Conservation (phyloP, 2,797 vertebrate species). For the Podarcis siculus region DNA sequence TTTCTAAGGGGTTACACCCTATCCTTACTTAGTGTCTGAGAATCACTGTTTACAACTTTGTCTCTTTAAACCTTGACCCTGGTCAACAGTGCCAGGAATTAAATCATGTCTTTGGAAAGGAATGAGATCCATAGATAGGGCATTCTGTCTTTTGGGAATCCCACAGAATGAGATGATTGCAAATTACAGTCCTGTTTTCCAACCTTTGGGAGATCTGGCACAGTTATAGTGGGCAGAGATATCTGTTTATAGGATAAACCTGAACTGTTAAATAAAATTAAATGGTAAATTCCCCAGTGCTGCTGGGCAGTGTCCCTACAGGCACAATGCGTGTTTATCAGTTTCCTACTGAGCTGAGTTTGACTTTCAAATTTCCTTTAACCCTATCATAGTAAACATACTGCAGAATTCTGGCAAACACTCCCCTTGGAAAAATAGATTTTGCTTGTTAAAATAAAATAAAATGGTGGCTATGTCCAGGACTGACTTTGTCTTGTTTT, state of each 20-base stretch:
- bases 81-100: slow-evolving; percentile 51
- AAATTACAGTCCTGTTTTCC: slow-evolving; percentile 43
- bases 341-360: slow-evolving; percentile 45
- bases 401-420: slow-evolving; percentile 70
- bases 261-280: slow-evolving; percentile 58
- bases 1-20: slow-evolving; percentile 70
- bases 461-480: slow-evolving; percentile 64
- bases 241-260: slow-evolving; percentile 48
- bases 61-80: slow-evolving; percentile 53
- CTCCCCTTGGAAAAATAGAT: slow-evolving; percentile 69
- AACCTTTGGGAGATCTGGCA: slow-evolving; percentile 15
- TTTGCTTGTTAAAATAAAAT: slow-evolving; percentile 58
- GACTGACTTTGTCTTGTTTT: slow-evolving; percentile 60
- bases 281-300: slow-evolving; percentile 51
- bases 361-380: slow-evolving; percentile 55
- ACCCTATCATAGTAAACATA: slow-evolving; percentile 74
- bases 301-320: slow-evolving; percentile 35
- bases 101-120: slow-evolving; percentile 61
- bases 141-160: background rate
- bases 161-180: background rate
- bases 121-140: slow-evolving; percentile 39
- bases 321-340: slow-evolving; percentile 54
- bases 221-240: slow-evolving; percentile 44
- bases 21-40: slow-evolving; percentile 56
- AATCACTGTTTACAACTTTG: slow-evolving; percentile 62